phyloP scores from a whole-genome alignment of 2,113 vertebrate genomes.

The Nothoprocta pentlandii region DNA sequence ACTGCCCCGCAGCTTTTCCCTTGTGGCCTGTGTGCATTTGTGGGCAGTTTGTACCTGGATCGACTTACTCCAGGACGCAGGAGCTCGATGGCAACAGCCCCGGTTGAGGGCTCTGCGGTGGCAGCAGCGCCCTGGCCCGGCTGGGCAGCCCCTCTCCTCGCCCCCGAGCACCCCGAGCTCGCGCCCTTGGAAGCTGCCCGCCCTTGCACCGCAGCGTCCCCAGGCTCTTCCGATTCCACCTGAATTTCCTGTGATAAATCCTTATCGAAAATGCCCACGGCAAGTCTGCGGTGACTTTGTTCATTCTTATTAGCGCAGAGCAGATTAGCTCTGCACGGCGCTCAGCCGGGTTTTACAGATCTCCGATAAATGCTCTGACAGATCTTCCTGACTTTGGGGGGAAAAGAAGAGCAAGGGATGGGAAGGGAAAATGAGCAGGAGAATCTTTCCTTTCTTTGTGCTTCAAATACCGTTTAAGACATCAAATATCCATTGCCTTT shows the following conservation, averaged over 20 bases:
- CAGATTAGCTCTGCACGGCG: conserved; percentile 69
- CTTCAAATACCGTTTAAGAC: conserved; percentile 51
- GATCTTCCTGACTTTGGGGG: conserved; percentile 65
- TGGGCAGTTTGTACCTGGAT: no score
- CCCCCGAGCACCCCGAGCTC: no score
- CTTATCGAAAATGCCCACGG: conserved; percentile 64
- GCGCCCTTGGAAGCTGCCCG: no score
- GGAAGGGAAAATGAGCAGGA: neutral
- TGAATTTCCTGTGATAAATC: conserved; percentile 63
- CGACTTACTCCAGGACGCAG: neutral
- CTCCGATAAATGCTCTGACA: conserved; percentile 76
- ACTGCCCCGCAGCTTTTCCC: no score
- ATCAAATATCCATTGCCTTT: conserved; percentile 72
- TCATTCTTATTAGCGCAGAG: conserved; percentile 57
- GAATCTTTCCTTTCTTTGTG: neutral
- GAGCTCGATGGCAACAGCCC: fast-evolving
- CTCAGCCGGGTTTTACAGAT: conserved; percentile 64
- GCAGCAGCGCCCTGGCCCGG: no score
- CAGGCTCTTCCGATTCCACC: conserved; percentile 46
- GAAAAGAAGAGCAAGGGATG: neutral
- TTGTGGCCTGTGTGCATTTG: no score
- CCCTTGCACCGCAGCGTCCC: conserved; percentile 35
- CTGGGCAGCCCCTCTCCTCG: no score
- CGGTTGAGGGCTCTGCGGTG: neutral
- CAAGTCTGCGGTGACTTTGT: conserved; percentile 58